These are phyloP conservation scores for Mobula hypostoma DNA, from an alignment of 2,113 vertebrate genomes.

Conservation along the genomic window DNA sequence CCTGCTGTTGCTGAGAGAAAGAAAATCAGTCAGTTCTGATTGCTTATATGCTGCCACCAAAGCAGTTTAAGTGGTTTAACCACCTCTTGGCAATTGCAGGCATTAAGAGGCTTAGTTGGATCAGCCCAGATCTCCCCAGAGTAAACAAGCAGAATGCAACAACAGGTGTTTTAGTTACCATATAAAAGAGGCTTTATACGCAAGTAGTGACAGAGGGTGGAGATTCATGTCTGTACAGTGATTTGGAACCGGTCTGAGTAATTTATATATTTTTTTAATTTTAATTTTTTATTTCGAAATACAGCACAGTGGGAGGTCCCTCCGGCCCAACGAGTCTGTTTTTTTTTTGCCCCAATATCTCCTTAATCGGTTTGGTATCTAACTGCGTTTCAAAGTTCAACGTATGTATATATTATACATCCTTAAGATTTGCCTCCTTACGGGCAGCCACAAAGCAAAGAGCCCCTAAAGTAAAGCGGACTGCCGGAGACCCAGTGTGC, in stretches of 20 bases:
- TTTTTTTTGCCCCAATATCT: not conserved
- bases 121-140: not conserved
- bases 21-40: not conserved
- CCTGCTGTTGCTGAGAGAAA: not conserved
- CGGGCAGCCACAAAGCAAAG: too few relatives aligned
- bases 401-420: too few relatives aligned
- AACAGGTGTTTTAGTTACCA: not conserved
- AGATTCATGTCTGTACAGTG: not conserved
- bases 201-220: not conserved
- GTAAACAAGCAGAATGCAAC: not conserved
- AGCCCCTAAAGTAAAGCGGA: too few relatives aligned
- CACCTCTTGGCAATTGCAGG: conserved; percentile 17
- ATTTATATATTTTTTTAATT: not conserved
- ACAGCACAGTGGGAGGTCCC: too few relatives aligned
- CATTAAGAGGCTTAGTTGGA: not conserved
- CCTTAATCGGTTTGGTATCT: not conserved
- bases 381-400: not conserved
- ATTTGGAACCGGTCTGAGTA: not conserved
- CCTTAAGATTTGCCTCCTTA: too few relatives aligned
- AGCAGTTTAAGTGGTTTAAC: conserved; percentile 1
- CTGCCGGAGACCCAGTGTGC: too few relatives aligned
- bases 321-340: too few relatives aligned
- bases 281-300: too few relatives aligned
- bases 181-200: not conserved
- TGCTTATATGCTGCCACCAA: not conserved